phyloP scores from a whole-genome alignment of 1,140 invertebrate genomes.

The Geopemphigus sp. region DNA sequence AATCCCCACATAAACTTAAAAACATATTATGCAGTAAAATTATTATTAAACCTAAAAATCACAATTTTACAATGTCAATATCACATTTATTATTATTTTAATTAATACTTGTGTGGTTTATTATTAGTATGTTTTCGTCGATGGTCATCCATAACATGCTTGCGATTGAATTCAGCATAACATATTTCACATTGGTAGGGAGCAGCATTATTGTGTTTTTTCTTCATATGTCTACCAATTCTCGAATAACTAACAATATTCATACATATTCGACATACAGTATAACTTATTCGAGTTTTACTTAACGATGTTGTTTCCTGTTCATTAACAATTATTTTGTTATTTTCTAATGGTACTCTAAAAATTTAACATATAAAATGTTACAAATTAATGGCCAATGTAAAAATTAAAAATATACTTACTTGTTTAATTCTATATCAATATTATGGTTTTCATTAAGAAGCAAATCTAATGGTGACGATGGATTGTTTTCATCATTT shows the following conservation, averaged over 20 bases:
- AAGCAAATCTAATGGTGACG: neutral
- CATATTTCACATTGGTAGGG: slow-evolving; percentile 38
- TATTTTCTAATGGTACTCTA: neutral
- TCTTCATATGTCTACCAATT: slow-evolving; percentile 40
- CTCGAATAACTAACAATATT: slow-evolving; percentile 37
- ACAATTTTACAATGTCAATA: too few species aligned
- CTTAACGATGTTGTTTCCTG: neutral
- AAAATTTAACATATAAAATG: neutral
- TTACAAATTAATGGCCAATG: neutral
- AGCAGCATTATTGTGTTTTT: slow-evolving; percentile 46
- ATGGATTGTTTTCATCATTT: neutral
- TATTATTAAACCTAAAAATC: too few species aligned
- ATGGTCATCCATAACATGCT: slow-evolving; percentile 42
- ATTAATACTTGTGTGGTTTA: slow-evolving; percentile 35
- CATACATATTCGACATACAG: slow-evolving; percentile 32
- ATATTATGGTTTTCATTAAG: neutral
- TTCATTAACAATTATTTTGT: neutral
- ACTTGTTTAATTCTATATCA: slow-evolving; percentile 15
- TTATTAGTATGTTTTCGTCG: slow-evolving; percentile 37
- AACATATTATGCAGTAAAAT: too few species aligned
- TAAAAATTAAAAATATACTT: neutral
- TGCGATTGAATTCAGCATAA: slow-evolving; percentile 33
- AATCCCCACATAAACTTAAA: too few species aligned
- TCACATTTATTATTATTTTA: neutral
- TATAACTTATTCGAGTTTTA: slow-evolving; percentile 32